phyloP scores from a whole-genome alignment of 2,888 invertebrate genomes.

The Crematogaster levior region DNA sequence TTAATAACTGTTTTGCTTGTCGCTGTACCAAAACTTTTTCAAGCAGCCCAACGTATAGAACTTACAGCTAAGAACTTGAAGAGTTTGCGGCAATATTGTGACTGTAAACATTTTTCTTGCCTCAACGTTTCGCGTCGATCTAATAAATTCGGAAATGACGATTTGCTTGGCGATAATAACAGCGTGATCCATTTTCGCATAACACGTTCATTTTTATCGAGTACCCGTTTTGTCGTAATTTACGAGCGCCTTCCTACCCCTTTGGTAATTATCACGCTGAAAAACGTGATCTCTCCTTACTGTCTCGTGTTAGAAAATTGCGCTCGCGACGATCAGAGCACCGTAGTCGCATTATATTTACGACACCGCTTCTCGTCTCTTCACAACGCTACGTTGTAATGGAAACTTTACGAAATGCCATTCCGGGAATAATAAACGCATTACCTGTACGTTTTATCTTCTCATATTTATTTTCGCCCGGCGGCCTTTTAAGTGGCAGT shows the following conservation, averaged over 20 bases:
- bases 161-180: constrained; percentile 17
- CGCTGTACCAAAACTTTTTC: constrained; percentile 41
- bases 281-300: constrained; percentile 35
- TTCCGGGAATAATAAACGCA: constrained; percentile 48
- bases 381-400: constrained; percentile 37
- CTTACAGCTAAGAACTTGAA: constrained; percentile 8
- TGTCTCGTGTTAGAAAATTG: constrained; percentile 6
- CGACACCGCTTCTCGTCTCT: constrained; percentile 36
- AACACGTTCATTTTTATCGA: constrained; percentile 32
- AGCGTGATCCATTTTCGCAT: background rate
- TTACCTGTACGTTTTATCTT: constrained; percentile 40
- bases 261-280: constrained; percentile 25
- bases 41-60: background rate
- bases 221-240: constrained; percentile 23
- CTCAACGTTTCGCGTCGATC: background rate
- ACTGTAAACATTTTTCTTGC: constrained; percentile 50
- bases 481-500: constrained; percentile 40
- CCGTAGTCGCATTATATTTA: constrained; percentile 29
- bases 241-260: background rate
- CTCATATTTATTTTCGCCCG: constrained; percentile 40
- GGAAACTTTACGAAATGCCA: constrained; percentile 44
- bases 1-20: constrained; percentile 51
- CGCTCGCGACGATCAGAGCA: constrained; percentile 2
- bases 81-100: constrained; percentile 44
- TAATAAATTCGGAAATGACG: constrained; percentile 44